Evolutionary conservation across 2,888 invertebrate species (phyloP), one percentile per base, ranked within the genome.

Genomic region (Drosophila demipolita): DNA sequence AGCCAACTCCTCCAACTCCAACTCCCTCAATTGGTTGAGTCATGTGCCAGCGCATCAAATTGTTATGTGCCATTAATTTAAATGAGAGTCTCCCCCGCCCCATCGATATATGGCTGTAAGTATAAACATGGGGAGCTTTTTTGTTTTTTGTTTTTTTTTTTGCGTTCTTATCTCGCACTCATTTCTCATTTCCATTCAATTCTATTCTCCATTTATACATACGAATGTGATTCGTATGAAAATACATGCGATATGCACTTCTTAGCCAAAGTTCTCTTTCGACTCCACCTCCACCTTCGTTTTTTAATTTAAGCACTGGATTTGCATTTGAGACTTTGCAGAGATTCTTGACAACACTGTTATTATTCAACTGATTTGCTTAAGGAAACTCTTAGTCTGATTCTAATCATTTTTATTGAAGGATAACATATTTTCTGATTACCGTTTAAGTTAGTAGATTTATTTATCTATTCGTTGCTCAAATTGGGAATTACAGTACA

Each of bases 61-160:
- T 87, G 87, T 87, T 84, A 78, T 85, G 78, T 83, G 74, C 77
- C 83, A 87, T 87, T 85, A 83, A 87, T 87, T 87, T 85, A 77
- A 83, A 84, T 83, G 62, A 71, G 65, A 40, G 52, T 26, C 42
- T 29, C 58, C 61, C 55, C n/a, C 63, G 60, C 65, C 54, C 57
- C 61, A 35, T 26, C 45, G 20, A 66, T 66, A 35, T 17, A 26
- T 26, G 7, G 38, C 26, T 9, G 3, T 52, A 33, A 1, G 29
- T 33, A 8, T 12, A 29, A 26, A 17, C 33, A 54, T 60, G 36
- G 15, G 15, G 50, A 26, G 12, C 38, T n/a, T 38, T 36, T 52
- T 36, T 35, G 15, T 1, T 0, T 45, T 15, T 0, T 4, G 2
- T 0, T 17, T 33, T 8, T 9, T 26, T 15, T 54, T 15, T 8